A percentile compares a stretch with the other conserved stretches of the same genome.
These are phyloP conservation scores for Petrocephalus zakoni DNA, from an alignment of 2,113 vertebrate species.

Conservation along the genomic window DNA sequence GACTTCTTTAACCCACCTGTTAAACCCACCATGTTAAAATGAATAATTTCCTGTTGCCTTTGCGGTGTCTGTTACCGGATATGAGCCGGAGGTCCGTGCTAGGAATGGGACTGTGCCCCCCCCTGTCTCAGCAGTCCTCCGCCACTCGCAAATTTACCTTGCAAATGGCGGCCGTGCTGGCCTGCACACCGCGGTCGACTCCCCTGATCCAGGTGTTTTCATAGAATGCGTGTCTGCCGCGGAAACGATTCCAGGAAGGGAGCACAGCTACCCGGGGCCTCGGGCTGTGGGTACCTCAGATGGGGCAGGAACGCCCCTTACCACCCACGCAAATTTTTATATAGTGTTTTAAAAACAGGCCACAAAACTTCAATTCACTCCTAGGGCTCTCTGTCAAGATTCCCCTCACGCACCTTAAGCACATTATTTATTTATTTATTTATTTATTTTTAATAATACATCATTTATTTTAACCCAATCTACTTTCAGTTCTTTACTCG, in stretches of 20 bases:
- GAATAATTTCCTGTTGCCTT: not conserved
- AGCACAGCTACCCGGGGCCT: not conserved
- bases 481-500: not conserved
- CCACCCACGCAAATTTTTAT: not conserved
- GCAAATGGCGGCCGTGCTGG: slow-evolving; percentile 32
- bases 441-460: not conserved
- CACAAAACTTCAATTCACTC: not conserved
- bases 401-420: not conserved
- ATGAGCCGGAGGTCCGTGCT: not conserved
- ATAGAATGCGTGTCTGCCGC: not conserved
- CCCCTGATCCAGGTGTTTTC: not conserved
- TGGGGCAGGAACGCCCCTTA: not conserved
- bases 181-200: not conserved
- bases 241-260: not conserved
- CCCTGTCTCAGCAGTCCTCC: not conserved
- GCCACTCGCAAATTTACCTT: slow-evolving; percentile 38
- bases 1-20: not conserved
- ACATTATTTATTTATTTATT: not conserved
- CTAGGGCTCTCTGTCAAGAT: not conserved
- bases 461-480: not conserved
- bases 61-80: not conserved
- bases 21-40: not conserved
- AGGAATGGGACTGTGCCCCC: not conserved
- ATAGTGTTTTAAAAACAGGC: too few species aligned
- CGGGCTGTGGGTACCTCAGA: not conserved